Percentiles rank a stretch among this genome's conserved stretches.
Evolutionary conservation across 2,888 invertebrate genomes (phyloP).

Genomic region (Tipula unca): DNA sequence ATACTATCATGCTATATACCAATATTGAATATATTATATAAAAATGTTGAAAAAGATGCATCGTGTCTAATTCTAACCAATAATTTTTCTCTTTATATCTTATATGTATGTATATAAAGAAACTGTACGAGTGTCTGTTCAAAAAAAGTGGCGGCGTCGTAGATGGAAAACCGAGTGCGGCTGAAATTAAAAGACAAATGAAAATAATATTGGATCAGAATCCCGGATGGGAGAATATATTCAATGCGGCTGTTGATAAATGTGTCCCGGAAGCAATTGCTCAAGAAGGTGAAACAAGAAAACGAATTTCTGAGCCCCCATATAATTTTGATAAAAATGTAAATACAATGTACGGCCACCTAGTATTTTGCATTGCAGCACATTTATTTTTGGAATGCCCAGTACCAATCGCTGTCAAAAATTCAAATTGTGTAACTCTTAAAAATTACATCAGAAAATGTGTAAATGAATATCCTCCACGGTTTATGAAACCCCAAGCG

Average conservation of each 20-base stretch:
- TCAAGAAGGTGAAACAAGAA: neutral
- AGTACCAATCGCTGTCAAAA: neutral
- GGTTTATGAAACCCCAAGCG: neutral
- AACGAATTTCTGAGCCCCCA: neutral
- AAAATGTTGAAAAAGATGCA: too few relatives aligned
- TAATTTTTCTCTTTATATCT: neutral
- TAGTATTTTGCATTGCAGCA: neutral
- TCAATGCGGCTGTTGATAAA: neutral
- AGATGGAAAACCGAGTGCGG: neutral
- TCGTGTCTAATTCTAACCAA: too few relatives aligned
- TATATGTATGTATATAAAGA: too few relatives aligned
- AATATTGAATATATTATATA: neutral
- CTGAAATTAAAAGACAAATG: neutral
- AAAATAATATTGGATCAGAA: neutral
- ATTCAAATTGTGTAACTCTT: neutral
- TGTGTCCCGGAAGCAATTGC: neutral
- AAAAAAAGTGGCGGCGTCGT: neutral
- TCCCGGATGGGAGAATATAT: neutral
- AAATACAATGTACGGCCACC: neutral
- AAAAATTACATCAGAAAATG: neutral
- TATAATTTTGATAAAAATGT: neutral
- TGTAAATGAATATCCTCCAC: neutral
- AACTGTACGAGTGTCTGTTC: neutral
- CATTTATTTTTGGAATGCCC: neutral
- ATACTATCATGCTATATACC: neutral